Percentiles rank a stretch among this genome's conserved stretches.
Evolutionary conservation across 2,797 vertebrate species (phyloP).

Genomic region (Natrix natrix): DNA sequence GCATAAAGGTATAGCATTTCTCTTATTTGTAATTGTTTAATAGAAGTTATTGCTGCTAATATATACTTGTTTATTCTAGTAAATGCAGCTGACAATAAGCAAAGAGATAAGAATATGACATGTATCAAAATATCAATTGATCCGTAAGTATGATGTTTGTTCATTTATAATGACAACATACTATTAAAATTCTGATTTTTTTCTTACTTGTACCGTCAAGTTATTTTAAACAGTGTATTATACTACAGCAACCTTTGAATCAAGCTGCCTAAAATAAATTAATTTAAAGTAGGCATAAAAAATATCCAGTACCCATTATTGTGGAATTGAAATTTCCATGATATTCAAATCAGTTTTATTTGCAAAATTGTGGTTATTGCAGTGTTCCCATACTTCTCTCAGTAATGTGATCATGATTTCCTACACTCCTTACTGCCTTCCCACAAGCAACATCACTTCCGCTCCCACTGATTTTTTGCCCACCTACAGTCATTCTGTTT

Average conservation of each 20-base stretch:
- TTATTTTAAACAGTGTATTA: background rate
- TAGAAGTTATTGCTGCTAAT: slow-evolving; percentile 28
- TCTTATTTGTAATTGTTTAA: slow-evolving; percentile 12
- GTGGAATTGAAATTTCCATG: background rate
- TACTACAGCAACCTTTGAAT: background rate
- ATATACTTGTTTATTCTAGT: slow-evolving; percentile 77
- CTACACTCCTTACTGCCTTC: background rate
- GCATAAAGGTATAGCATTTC: background rate
- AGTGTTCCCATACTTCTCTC: background rate
- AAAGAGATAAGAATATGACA: slow-evolving; percentile 97
- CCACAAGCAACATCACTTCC: background rate
- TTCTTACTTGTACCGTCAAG: background rate
- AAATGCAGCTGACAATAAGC: slow-evolving; percentile 98
- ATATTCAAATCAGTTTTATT: background rate
- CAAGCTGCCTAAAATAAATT: background rate
- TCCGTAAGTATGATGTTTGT: slow-evolving; percentile 83
- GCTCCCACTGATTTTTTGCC: background rate
- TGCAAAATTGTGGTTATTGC: background rate
- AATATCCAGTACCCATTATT: background rate
- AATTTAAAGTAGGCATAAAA: background rate
- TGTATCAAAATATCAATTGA: slow-evolving; percentile 96
- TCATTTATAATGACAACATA: slow-evolving; percentile 26
- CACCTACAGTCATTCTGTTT: background rate
- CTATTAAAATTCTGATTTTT: background rate
- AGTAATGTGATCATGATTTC: background rate